Evolutionary conservation across 2,113 vertebrate genomes (phyloP), one percentile per base, ranked within the genome.

Genomic region (Oncorhynchus gorbuscha): DNA sequence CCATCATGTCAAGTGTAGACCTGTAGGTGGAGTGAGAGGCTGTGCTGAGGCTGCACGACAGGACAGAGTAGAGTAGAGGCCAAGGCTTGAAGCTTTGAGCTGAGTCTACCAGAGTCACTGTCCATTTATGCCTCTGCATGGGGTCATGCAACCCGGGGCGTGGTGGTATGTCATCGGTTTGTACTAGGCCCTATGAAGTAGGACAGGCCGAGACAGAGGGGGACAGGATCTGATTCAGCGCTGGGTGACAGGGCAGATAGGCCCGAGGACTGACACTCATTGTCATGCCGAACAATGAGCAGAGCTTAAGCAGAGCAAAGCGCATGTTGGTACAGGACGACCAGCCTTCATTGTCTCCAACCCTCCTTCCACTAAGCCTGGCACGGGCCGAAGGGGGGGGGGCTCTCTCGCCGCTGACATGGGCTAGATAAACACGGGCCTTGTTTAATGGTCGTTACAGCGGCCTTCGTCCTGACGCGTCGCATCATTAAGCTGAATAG

Each of bases 151-250:
- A 55, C 69, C 72, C 65, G 81, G 55, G 69, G 13, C 65, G 65
- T 24, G 68, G 13, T 58, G 55, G 7, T 82, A 78, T 89, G 87
- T 92, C 87, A 86, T 90, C 79, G 86, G 81, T 89, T 89, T 89
- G 77, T 87, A 88, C 89, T 84, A 83, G 80, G 64, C 78, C 69
- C 14, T 30, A 58, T 14, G 55, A 58, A 49, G 68, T 84, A 79
- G 76, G 18, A 39, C 16, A n/a, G 45, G 69, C 71, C 61, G 86
- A 76, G 85, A 89, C 85, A 88, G 76, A 83, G 75, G 83, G 26
- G 78, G 66, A 86, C 88, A 86, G 90, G 85, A 85, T 90, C 85
- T 91, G 86, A 90, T 79, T 92, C 86, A 89, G 83, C 85, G 83
- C 58, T 45, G 30, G 69, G 74, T 71, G 81, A 82, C 76, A 78